Percentiles rank a stretch among this genome's conserved stretches.
phyloP scores from a whole-genome alignment of 92 coral and sea anemone genomes.

The Montipora capitata region DNA sequence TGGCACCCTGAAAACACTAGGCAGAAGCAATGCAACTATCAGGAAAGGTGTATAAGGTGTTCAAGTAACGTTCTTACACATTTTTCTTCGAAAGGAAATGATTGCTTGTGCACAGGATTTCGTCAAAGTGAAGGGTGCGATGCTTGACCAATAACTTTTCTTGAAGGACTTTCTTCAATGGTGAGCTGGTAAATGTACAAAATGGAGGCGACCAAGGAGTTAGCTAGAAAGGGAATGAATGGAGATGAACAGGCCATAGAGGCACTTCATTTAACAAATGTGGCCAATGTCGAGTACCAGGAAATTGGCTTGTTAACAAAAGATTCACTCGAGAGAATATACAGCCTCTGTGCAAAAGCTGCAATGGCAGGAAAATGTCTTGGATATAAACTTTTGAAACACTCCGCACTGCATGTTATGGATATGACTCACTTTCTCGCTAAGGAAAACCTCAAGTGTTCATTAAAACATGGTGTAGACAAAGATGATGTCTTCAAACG shows the following conservation, averaged over 20 bases:
- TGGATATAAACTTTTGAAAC: neutral
- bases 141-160: constrained; percentile 13
- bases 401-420: neutral
- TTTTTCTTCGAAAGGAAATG: constrained; percentile 14
- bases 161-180: constrained; percentile 23
- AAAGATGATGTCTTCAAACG: neutral
- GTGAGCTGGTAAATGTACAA: constrained; percentile 4
- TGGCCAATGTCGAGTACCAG: neutral
- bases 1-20: neutral
- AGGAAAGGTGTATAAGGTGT: too few species aligned
- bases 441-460: neutral
- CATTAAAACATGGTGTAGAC: neutral
- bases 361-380: constrained; percentile 1
- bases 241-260: constrained; percentile 15
- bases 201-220: constrained; percentile 14
- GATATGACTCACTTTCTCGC: neutral
- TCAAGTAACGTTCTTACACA: constrained; percentile 13
- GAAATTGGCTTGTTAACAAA: neutral
- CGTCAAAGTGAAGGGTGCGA: constrained; percentile 8
- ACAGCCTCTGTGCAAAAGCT: constrained; percentile 5
- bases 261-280: constrained; percentile 5
- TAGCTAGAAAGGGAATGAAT: constrained; percentile 12
- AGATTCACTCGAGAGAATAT: neutral
- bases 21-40: too few species aligned
- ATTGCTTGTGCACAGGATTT: constrained; percentile 10